Percentiles rank a stretch among this genome's conserved stretches.
Evolutionary conservation across 2,888 invertebrate genomes (phyloP).

Genomic region (Coecobrya sp.): DNA sequence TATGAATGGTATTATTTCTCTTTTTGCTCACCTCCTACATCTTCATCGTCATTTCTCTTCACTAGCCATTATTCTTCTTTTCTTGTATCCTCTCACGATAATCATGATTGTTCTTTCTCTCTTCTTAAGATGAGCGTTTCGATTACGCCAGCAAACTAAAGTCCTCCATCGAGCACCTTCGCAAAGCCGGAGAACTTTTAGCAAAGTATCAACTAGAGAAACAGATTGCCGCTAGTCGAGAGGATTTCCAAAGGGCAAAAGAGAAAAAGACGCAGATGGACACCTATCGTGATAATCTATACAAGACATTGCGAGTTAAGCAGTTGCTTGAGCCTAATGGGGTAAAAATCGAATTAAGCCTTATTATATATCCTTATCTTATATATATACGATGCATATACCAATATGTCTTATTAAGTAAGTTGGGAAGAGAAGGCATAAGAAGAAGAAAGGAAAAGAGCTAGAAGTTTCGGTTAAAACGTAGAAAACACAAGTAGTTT

Average conservation of each 20-base stretch:
- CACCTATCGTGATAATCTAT: slow-evolving; percentile 93
- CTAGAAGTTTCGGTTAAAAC: too few relatives aligned
- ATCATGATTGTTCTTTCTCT: neutral
- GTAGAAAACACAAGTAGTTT: neutral
- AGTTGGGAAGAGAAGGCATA: neutral
- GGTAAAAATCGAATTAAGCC: slow-evolving; percentile 88
- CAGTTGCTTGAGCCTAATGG: slow-evolving; percentile 94
- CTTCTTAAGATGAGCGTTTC: slow-evolving; percentile 93
- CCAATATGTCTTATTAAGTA: slow-evolving; percentile 6
- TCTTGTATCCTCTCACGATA: neutral
- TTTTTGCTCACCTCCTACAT: neutral
- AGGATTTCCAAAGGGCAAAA: slow-evolving; percentile 97
- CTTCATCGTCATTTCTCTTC: neutral
- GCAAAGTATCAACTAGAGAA: slow-evolving; percentile 97
- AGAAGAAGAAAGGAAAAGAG: neutral
- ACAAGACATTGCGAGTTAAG: slow-evolving; percentile 92
- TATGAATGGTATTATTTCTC: slow-evolving; percentile 38
- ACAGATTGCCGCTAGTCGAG: slow-evolving; percentile 95
- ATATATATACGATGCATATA: neutral
- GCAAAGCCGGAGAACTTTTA: slow-evolving; percentile 95
- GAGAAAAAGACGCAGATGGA: slow-evolving; percentile 96
- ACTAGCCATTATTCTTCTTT: neutral
- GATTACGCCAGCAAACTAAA: slow-evolving; percentile 97
- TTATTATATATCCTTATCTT: too few relatives aligned
- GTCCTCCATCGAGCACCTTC: slow-evolving; percentile 93